These are phyloP conservation scores for Protophormia terraenovae DNA, from an alignment of 2,888 invertebrate species.

Conservation along the genomic window DNA sequence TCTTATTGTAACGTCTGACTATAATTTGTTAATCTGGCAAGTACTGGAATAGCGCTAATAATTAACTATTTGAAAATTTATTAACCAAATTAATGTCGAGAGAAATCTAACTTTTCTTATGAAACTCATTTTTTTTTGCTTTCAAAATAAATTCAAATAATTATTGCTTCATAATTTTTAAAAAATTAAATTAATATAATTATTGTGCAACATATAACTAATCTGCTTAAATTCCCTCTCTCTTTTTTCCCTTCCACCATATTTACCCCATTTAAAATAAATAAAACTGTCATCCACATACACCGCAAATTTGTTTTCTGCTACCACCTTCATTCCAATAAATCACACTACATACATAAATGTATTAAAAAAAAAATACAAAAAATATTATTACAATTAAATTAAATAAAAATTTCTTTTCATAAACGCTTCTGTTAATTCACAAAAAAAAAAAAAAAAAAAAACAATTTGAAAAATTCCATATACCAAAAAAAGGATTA, in stretches of 20 bases:
- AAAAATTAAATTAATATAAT: conserved; percentile 67
- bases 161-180: conserved; percentile 16
- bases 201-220: conserved; percentile 63
- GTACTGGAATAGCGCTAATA: too few species aligned
- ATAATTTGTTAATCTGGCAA: too few species aligned
- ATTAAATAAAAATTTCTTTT: conserved; percentile 31
- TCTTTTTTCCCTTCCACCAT: conserved; percentile 81
- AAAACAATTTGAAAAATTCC: conserved; percentile 49
- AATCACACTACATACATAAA: conserved; percentile 9
- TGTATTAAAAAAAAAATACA: conserved; percentile 54
- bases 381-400: conserved; percentile 52
- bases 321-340: conserved; percentile 48
- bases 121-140: neutral
- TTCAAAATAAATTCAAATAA: neutral
- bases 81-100: too few species aligned
- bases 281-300: conserved; percentile 69
- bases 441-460: conserved; percentile 41
- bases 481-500: conserved; percentile 74
- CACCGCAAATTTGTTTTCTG: conserved; percentile 72
- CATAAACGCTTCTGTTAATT: conserved; percentile 52
- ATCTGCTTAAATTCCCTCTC: conserved; percentile 87
- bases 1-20: too few species aligned
- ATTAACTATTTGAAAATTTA: too few species aligned
- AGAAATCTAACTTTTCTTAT: too few species aligned
- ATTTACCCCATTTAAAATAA: conserved; percentile 69